Percentiles rank a stretch among this genome's conserved stretches.
phyloP scores from a whole-genome alignment of 2,113 vertebrate genomes.

The Lagenorhynchus albirostris region DNA sequence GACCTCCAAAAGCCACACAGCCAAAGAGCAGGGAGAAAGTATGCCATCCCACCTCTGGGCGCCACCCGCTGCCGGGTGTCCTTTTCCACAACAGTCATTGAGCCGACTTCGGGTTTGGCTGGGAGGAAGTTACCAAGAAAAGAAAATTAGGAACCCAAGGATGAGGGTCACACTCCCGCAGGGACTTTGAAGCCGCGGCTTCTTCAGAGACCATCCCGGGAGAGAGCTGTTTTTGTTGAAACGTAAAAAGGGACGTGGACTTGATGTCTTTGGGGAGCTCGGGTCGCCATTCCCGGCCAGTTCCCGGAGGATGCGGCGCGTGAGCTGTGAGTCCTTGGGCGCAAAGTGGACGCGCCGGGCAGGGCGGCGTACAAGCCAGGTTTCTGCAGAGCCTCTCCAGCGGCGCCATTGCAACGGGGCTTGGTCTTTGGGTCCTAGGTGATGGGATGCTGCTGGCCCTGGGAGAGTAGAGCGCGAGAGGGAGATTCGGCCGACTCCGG shows the following conservation, averaged over 20 bases:
- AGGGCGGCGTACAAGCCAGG: not conserved
- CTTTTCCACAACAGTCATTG: not conserved
- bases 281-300: fast-evolving
- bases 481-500: slow-evolving; percentile 39
- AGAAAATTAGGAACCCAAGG: not conserved
- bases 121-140: not conserved
- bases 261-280: not conserved
- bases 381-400: slow-evolving; percentile 43
- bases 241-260: slow-evolving; percentile 73
- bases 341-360: slow-evolving; percentile 21
- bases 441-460: slow-evolving; percentile 13
- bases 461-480: fast-evolving
- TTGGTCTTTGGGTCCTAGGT: slow-evolving; percentile 59
- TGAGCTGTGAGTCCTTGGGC: slow-evolving; percentile 71
- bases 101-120: fast-evolving
- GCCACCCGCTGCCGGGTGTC: not conserved
- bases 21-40: not conserved
- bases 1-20: not conserved
- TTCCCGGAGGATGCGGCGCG: slow-evolving; percentile 23
- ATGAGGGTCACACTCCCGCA: not conserved
- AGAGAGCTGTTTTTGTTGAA: not conserved
- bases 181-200: not conserved
- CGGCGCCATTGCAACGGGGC: slow-evolving; percentile 21
- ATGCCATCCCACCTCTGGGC: not conserved
- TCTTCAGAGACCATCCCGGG: not conserved